Conservation (phyloP, 64 coral and sea anemone species). For the Montipora foliosa region DNA sequence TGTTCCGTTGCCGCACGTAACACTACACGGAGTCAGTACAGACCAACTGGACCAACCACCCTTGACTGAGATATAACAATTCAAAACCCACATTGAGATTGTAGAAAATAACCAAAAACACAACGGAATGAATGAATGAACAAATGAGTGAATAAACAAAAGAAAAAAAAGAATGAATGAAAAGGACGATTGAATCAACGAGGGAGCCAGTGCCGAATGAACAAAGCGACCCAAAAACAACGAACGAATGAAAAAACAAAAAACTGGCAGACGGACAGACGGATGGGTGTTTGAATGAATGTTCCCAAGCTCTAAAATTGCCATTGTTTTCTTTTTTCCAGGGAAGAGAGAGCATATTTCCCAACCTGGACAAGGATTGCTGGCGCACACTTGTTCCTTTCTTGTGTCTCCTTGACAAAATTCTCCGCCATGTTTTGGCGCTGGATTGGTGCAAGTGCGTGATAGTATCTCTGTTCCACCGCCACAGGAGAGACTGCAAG, state of each 20-base stretch:
- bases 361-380: constrained; percentile 8
- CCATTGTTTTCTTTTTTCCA: too few relatives aligned
- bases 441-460: constrained; percentile 29
- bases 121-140: background rate
- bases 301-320: too few relatives aligned
- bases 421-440: constrained; percentile 7
- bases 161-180: too few relatives aligned
- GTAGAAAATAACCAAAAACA: too few relatives aligned
- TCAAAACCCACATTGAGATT: too few relatives aligned
- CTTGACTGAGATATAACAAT: background rate
- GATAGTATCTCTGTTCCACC: background rate
- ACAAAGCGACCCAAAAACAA: too few relatives aligned
- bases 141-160: background rate
- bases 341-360: background rate
- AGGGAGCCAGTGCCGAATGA: too few relatives aligned
- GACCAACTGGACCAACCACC: constrained; percentile 15
- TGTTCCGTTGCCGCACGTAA: background rate
- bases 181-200: too few relatives aligned
- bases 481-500: constrained; percentile 13
- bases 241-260: too few relatives aligned
- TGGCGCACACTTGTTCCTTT: background rate
- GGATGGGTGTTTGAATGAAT: too few relatives aligned
- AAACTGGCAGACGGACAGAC: too few relatives aligned
- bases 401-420: background rate
- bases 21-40: background rate